Evolutionary conservation across 2,888 invertebrate species (phyloP), one percentile per base, ranked within the genome.

Genomic region (Hirudinaria manillensis): DNA sequence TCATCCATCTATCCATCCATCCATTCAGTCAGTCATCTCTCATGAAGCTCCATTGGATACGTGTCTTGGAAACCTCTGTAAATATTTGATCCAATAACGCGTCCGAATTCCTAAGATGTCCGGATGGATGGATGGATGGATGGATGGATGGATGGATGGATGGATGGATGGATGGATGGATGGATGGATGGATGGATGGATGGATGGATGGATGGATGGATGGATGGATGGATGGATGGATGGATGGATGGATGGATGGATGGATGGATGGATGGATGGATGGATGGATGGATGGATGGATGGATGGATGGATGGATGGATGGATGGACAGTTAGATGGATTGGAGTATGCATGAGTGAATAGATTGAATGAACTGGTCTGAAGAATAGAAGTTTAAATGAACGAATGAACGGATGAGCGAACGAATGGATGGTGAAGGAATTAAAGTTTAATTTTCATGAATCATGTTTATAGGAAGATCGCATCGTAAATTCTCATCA

Each of bases 81-180:
- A 45, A 10, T 45, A 45, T 45, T 45, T 45, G 45, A 4, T 45
- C 45, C 45, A 45, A 45, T 45, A 45, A 45, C 45, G 10, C 45
- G 45, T 45, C 10, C 13, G 45, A 16, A 16, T 16, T 45, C 45
- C 45, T 45, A 10, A 45, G 45, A 16, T 45, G 45, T 16, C 45
- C 45, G 45, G 45, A 45, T 45, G 45, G 45, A 45, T 45, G 45
- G 45, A 45, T 45, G 45, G 45, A 45, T 45, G 45, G 3, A 7
- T 45, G 45, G 45, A 45, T 45, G 19, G 19, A 13, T 61, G 53
- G 13, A 53, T 19, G 21, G n/a, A 27, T 61, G 61, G 27, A 61
- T 61, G 61, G 27, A 61, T 61, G 61, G 27, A 61, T 61, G 61
- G 61, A 61, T 61, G 61, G 27, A 61, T n/a, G 61, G 27, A 61